Evolutionary conservation across 2,888 invertebrate genomes (phyloP).

Genomic region (Volucella inanis): DNA sequence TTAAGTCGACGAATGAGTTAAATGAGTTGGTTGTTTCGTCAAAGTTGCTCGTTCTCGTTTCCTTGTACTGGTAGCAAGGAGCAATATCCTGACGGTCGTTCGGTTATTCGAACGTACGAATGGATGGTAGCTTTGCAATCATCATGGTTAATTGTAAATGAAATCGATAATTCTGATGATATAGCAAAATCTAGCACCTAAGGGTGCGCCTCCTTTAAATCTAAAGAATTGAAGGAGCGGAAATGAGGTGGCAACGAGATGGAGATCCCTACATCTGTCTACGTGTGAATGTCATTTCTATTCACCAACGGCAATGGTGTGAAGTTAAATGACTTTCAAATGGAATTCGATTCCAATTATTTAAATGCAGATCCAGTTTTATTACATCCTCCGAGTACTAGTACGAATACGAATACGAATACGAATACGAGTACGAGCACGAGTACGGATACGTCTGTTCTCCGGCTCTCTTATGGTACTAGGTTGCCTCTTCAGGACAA

Average conservation of each 20-base stretch:
- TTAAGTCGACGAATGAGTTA: constrained; percentile 39
- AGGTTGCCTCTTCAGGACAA: constrained; percentile 14
- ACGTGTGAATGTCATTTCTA: constrained; percentile 73
- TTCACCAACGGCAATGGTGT: constrained; percentile 72
- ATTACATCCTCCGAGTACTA: constrained; percentile 63
- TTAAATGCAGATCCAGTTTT: constrained; percentile 75
- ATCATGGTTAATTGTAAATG: constrained; percentile 73
- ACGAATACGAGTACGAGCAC: too few relatives aligned
- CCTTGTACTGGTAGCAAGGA: constrained; percentile 4
- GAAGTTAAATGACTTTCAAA: constrained; percentile 75
- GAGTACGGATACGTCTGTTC: too few relatives aligned
- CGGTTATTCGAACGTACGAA: neutral
- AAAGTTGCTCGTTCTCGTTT: constrained; percentile 45
- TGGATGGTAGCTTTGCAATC: constrained; percentile 59
- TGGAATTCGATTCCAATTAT: constrained; percentile 75
- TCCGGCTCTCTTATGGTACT: constrained; percentile 5
- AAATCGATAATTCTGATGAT: constrained; percentile 74
- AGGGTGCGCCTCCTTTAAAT: neutral
- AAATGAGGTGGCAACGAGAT: neutral
- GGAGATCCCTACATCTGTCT: constrained; percentile 21
- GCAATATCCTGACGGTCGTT: constrained; percentile 45
- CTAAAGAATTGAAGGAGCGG: too few relatives aligned
- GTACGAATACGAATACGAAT: neutral
- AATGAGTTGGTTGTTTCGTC: constrained; percentile 47
- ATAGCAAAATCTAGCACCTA: constrained; percentile 34